Evolutionary conservation across 2,888 invertebrate genomes (phyloP).

Genomic region (Phanerotoma sp.): DNA sequence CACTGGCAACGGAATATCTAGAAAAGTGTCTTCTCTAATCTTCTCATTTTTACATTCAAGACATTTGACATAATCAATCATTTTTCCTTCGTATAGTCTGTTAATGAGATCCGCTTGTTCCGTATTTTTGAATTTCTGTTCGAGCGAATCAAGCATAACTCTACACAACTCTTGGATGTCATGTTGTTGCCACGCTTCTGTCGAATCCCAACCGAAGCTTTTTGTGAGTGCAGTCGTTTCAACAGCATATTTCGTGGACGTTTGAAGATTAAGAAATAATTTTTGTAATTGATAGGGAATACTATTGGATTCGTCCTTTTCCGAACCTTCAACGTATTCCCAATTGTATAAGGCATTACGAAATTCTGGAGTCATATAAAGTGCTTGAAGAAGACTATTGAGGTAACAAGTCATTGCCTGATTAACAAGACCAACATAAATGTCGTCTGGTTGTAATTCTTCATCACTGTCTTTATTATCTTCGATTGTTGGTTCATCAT

Average conservation of each 20-base stretch:
- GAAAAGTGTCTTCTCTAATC: slow-evolving; percentile 77
- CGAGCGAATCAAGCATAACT: slow-evolving; percentile 88
- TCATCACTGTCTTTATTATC: neutral
- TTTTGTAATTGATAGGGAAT: slow-evolving; percentile 87
- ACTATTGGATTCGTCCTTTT: slow-evolving; percentile 68
- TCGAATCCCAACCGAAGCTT: slow-evolving; percentile 89
- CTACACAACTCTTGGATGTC: slow-evolving; percentile 88
- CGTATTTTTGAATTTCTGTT: slow-evolving; percentile 80
- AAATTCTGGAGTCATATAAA: slow-evolving; percentile 92
- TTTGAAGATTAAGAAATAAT: slow-evolving; percentile 79
- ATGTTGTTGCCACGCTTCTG: slow-evolving; percentile 90
- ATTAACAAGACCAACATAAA: slow-evolving; percentile 81
- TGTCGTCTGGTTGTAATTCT: neutral
- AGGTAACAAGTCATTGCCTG: slow-evolving; percentile 93
- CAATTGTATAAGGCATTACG: slow-evolving; percentile 84
- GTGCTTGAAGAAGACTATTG: slow-evolving; percentile 83
- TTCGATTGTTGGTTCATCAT: neutral
- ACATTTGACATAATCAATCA: slow-evolving; percentile 89
- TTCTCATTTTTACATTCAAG: slow-evolving; percentile 82
- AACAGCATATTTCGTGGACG: slow-evolving; percentile 74
- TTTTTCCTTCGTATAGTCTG: slow-evolving; percentile 74
- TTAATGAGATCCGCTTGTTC: slow-evolving; percentile 81
- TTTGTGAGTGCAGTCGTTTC: slow-evolving; percentile 85
- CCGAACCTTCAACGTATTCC: slow-evolving; percentile 68
- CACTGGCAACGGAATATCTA: slow-evolving; percentile 85